Percentiles rank a stretch among this genome's conserved stretches.
These are phyloP conservation scores for Eucidaris tribuloides DNA, from an alignment of 35 echinoderm and acorn worm genomes.

Conservation along the genomic window DNA sequence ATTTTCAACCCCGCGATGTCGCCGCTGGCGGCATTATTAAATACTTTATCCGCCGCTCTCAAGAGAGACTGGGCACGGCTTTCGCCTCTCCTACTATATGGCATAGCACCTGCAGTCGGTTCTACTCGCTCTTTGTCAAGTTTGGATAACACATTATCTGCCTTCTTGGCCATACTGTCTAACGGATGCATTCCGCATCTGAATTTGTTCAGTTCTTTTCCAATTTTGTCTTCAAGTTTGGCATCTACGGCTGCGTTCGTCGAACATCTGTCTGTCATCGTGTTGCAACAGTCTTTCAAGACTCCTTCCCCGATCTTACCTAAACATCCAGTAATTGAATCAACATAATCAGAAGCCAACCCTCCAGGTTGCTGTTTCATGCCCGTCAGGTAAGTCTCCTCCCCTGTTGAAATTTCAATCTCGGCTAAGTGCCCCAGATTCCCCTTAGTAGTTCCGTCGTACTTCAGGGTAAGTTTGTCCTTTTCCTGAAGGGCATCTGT, in stretches of 20 bases:
- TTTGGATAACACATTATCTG: neutral
- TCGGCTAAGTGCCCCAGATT: neutral
- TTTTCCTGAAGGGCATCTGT: too few species aligned
- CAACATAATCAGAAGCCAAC: neutral
- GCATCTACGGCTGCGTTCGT: neutral
- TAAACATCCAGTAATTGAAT: neutral
- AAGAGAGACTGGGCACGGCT: neutral
- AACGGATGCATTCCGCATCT: constrained; percentile 40
- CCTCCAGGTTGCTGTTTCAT: neutral
- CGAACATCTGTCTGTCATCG: constrained; percentile 34
- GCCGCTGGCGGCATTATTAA: constrained; percentile 9
- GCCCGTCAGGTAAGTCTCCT: neutral
- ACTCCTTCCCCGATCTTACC: neutral
- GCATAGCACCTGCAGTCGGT: neutral
- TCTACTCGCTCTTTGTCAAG: neutral
- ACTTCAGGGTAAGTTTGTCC: neutral
- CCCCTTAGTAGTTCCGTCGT: constrained; percentile 32
- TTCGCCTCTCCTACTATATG: constrained; percentile 21
- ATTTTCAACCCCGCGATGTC: constrained; percentile 1
- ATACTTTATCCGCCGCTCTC: constrained; percentile 37
- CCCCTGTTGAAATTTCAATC: neutral
- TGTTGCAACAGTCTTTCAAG: neutral
- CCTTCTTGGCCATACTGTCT: neutral
- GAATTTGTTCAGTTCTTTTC: neutral
- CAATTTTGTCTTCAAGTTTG: neutral